Percentiles rank a stretch among this genome's conserved stretches.
phyloP scores from a whole-genome alignment of 2,888 invertebrate species.

The Pardosa pseudoannulata region DNA sequence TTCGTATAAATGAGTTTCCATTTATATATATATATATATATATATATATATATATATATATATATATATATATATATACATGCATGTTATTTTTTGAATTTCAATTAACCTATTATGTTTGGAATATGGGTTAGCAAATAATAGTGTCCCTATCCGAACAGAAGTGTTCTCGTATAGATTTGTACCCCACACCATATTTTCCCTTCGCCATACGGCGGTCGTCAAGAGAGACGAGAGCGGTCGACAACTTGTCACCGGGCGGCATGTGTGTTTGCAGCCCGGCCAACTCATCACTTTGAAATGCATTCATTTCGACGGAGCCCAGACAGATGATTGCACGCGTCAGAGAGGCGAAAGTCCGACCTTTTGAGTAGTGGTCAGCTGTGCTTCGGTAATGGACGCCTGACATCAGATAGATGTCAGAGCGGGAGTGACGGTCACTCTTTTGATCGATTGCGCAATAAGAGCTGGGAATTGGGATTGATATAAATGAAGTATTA shows the following conservation, averaged over 20 bases:
- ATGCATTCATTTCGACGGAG: conserved; percentile 7
- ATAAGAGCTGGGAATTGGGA: background rate
- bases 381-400: background rate
- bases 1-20: no score
- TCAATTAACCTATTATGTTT: no score
- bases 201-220: background rate
- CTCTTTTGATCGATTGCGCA: background rate
- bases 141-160: background rate
- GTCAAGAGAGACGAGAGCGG: background rate
- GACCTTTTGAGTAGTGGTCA: conserved; percentile 51
- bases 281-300: background rate
- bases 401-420: background rate
- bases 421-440: background rate
- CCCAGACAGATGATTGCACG: conserved; percentile 43
- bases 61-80: no score
- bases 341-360: conserved; percentile 57
- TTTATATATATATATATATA: no score
- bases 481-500: conserved; percentile 10
- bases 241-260: background rate
- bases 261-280: conserved; percentile 9
- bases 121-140: no score
- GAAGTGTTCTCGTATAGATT: background rate
- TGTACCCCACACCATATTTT: background rate
- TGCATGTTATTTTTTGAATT: no score
- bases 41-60: no score